Evolutionary conservation across 2,888 invertebrate species (phyloP), one percentile per base, ranked within the genome.

Genomic region (Drosophila monieri): DNA sequence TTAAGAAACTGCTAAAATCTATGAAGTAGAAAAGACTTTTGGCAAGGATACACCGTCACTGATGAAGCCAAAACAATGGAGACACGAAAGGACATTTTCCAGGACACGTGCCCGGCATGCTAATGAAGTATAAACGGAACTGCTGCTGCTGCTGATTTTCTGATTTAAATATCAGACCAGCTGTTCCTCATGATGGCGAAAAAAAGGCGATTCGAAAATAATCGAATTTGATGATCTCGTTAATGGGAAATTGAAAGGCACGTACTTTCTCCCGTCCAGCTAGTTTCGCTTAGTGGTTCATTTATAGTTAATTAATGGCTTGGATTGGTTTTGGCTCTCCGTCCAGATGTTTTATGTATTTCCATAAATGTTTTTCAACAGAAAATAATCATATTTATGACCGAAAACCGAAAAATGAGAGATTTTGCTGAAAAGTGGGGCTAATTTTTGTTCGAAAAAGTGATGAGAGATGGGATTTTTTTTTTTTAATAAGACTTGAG

Each of bases 201-300:
- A 80, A 27, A 27, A 27, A 9, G 0, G 0, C 21, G 5, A 23
- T 23, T 27, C 27, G 27, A 27, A 27, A 27, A 27, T 9, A 27
- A 70, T 80, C 58, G 72, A 58, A 68, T 74, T 84, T 84, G 76
- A 84, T 80, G 76, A 84, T 76, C 76, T 80, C 78, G 78, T 70
- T 74, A 78, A 84, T 74, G 59, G 76, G 39, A 78, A 74, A 80
- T 77, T 78, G 74, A 65, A 67, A 53, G 49, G 75, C 64, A 75
- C 80, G 77, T 83, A 76, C 57, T 14, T 49, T 49, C 21, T 37
- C 55, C 35, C 35, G 41, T n/a, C 43, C 18, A 18, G 9, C 8
- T 44, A 46, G 48, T 56, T 48, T 59, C 47, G 61, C 23, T 41
- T 27, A 47, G 35, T 43, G 48, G 43, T 49, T 35, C 52, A 66